These are phyloP conservation scores for Macropus fuliginosus DNA, from an alignment of 2,797 vertebrate genomes.

Conservation along the genomic window DNA sequence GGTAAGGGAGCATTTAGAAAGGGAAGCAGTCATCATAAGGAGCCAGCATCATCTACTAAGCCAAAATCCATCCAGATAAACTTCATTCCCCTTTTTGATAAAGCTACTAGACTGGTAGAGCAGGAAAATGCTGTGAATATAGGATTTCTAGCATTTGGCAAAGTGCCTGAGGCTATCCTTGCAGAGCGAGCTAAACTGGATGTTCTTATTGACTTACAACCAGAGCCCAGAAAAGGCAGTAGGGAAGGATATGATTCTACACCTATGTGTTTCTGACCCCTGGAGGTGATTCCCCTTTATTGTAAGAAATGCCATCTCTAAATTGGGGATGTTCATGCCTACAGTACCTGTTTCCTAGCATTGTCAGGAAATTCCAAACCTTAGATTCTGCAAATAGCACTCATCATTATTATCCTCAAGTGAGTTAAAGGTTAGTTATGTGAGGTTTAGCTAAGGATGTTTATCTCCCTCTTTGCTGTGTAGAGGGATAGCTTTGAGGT, in stretches of 20 bases:
- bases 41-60: neutral
- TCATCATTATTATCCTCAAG: neutral
- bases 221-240: neutral
- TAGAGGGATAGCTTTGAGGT: neutral
- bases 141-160: neutral
- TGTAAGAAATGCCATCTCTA: neutral
- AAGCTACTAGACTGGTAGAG: neutral
- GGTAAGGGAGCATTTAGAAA: neutral
- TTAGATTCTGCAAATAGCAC: neutral
- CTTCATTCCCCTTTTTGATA: neutral
- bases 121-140: neutral
- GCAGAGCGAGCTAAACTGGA: neutral
- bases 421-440: neutral
- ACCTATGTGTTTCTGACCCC: neutral
- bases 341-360: neutral
- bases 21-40: neutral
- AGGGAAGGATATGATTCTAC: neutral
- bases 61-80: neutral
- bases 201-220: neutral
- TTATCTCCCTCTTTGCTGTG: neutral
- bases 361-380: neutral
- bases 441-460: neutral
- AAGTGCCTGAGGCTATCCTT: neutral
- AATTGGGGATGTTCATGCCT: neutral
- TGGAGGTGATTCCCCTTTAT: neutral